These are phyloP conservation scores for Reticulitermes lucifugus DNA, from an alignment of 2,888 invertebrate species.

Conservation along the genomic window DNA sequence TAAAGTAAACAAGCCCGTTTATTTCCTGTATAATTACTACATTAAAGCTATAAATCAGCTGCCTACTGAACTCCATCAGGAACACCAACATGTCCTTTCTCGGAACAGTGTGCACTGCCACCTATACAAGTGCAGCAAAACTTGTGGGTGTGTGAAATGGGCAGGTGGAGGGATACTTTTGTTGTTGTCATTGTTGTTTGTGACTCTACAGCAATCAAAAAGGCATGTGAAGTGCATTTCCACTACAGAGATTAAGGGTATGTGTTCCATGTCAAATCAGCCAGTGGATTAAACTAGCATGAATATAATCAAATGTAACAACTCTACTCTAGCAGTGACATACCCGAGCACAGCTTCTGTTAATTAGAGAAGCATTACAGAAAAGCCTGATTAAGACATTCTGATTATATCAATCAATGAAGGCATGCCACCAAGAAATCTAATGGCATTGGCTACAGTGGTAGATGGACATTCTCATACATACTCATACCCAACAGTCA, in stretches of 20 bases:
- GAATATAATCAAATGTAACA: slow-evolving; percentile 43
- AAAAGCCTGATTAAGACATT: slow-evolving; percentile 49
- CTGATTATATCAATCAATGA: slow-evolving; percentile 45
- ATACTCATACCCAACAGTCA: slow-evolving; percentile 34
- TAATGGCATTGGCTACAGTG: slow-evolving; percentile 55
- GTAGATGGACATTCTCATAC: slow-evolving; percentile 54
- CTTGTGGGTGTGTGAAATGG: slow-evolving; percentile 28
- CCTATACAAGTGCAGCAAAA: slow-evolving; percentile 32
- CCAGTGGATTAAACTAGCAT: slow-evolving; percentile 53
- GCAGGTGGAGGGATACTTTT: slow-evolving; percentile 35
- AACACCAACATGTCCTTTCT: slow-evolving; percentile 38
- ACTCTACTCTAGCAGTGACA: slow-evolving; percentile 51
- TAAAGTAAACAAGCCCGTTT: slow-evolving; percentile 6
- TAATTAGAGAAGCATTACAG: slow-evolving; percentile 38
- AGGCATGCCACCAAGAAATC: slow-evolving; percentile 81
- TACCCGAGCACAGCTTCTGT: slow-evolving; percentile 39
- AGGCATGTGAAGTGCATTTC: slow-evolving; percentile 51
- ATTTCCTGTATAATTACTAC: neutral
- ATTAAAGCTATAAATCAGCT: neutral
- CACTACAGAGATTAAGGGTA: slow-evolving; percentile 48
- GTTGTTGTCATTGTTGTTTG: slow-evolving; percentile 35
- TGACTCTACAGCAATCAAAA: slow-evolving; percentile 46
- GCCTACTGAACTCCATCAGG: slow-evolving; percentile 28
- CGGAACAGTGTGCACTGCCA: slow-evolving; percentile 42
- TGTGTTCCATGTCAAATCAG: slow-evolving; percentile 44